These are phyloP conservation scores for Drosophila arizonae DNA, from an alignment of 1,140 invertebrate species.

Conservation along the genomic window DNA sequence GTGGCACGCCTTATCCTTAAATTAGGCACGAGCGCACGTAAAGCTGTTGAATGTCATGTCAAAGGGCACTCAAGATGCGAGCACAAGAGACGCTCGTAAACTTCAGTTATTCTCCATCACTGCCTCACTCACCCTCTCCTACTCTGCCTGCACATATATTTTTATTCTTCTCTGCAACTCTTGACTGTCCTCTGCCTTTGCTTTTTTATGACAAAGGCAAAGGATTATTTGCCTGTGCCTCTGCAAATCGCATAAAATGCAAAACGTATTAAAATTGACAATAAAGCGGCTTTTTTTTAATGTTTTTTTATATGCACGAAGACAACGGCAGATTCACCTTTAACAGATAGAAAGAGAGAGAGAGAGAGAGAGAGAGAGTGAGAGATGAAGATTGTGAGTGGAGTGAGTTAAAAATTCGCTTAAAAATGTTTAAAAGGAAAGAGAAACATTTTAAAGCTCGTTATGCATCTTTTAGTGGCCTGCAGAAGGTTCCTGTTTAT, in stretches of 20 bases:
- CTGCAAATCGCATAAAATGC: conserved; percentile 74
- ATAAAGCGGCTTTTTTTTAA: conserved; percentile 79
- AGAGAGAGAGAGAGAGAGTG: not conserved
- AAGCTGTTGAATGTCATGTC: conserved; percentile 78
- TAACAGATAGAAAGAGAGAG: not conserved
- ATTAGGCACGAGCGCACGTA: conserved; percentile 80
- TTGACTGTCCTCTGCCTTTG: conserved; percentile 9
- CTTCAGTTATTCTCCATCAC: conserved; percentile 6
- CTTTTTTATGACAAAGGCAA: conserved; percentile 55
- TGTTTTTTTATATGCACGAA: conserved; percentile 54
- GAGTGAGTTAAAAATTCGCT: conserved; percentile 14
- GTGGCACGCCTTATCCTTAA: conserved; percentile 62
- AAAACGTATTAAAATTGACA: conserved; percentile 81
- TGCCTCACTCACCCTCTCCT: not conserved
- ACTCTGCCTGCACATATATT: conserved; percentile 16
- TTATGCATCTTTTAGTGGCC: conserved; percentile 71
- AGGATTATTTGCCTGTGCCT: conserved; percentile 45
- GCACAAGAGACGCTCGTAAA: conserved; percentile 61
- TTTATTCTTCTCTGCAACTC: conserved; percentile 22
- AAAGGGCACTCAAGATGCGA: conserved; percentile 59
- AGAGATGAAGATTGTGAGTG: too few species aligned
- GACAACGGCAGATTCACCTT: not conserved
- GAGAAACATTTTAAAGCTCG: conserved; percentile 68
- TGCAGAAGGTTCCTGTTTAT: conserved; percentile 71
- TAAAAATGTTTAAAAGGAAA: conserved; percentile 62